phyloP scores from a whole-genome alignment of 2,888 invertebrate species.

The Odontocolon sp. region DNA sequence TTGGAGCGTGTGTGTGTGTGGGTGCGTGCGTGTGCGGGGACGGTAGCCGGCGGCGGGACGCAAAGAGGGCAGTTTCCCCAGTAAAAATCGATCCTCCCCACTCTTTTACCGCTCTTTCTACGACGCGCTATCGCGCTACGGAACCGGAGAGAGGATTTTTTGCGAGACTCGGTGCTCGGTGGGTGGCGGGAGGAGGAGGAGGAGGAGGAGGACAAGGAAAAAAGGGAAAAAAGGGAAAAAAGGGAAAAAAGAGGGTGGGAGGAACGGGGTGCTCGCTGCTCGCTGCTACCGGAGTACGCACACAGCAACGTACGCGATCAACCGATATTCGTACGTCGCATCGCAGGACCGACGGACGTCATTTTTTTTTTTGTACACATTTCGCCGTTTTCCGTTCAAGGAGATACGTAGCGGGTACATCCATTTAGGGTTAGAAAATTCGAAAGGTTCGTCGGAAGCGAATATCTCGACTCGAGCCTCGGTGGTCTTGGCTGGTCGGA shows the following conservation, averaged over 20 bases:
- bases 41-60: slow-evolving; percentile 23
- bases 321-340: too few relatives aligned
- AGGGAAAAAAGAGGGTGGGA: slow-evolving; percentile 60
- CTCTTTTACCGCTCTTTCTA: slow-evolving; percentile 77
- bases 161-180: slow-evolving; percentile 67
- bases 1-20: slow-evolving; percentile 9
- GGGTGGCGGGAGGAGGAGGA: slow-evolving; percentile 51
- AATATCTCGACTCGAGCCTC: too few relatives aligned
- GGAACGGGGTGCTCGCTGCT: slow-evolving; percentile 15
- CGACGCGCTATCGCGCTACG: slow-evolving; percentile 35
- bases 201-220: slow-evolving; percentile 31
- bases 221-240: slow-evolving; percentile 31
- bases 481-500: too few relatives aligned
- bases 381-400: too few relatives aligned
- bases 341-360: too few relatives aligned
- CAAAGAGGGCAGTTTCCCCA: slow-evolving; percentile 77
- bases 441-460: too few relatives aligned
- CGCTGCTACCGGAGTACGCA: slow-evolving; percentile 56
- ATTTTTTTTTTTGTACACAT: too few relatives aligned
- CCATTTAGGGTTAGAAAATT: too few relatives aligned
- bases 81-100: slow-evolving; percentile 82
- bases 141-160: slow-evolving; percentile 67
- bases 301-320: slow-evolving; percentile 71
- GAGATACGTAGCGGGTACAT: too few relatives aligned
- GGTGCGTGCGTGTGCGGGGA: slow-evolving; percentile 32